phyloP scores from a whole-genome alignment of 2,888 invertebrate species.

The Eupithecia abbreviata region DNA sequence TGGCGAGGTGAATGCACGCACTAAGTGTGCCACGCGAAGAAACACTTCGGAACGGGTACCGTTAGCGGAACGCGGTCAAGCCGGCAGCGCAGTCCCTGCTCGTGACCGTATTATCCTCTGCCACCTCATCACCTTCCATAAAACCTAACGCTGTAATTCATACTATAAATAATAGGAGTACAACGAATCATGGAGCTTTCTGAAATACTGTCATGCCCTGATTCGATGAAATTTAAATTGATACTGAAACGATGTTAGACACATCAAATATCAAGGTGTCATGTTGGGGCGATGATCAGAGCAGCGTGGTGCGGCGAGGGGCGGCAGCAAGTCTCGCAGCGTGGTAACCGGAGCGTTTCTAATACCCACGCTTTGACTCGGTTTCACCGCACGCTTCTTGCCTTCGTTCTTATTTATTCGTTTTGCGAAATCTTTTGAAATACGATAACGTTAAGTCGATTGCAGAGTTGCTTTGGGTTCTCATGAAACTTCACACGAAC shows the following conservation, averaged over 20 bases:
- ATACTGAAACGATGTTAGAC: not conserved
- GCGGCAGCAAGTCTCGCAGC: conserved; percentile 61
- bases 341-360: conserved; percentile 83
- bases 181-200: not conserved
- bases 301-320: conserved; percentile 42
- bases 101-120: conserved; percentile 59
- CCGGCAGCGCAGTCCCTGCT: conserved; percentile 67
- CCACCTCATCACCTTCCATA: conserved; percentile 59
- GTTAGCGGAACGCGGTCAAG: conserved; percentile 83
- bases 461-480: conserved; percentile 70
- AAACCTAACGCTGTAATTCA: conserved; percentile 34
- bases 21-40: conserved; percentile 82
- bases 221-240: not conserved
- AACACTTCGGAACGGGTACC: conserved; percentile 81
- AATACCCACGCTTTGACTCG: conserved; percentile 82
- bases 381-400: conserved; percentile 83
- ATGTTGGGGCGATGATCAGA: conserved; percentile 24
- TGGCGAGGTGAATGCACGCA: conserved; percentile 82
- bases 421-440: conserved; percentile 84
- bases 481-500: conserved; percentile 78
- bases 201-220: not conserved
- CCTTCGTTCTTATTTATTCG: conserved; percentile 81
- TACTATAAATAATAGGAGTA: not conserved
- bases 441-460: conserved; percentile 79
- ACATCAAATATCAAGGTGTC: conserved; percentile 6